Conservation (phyloP, 2,113 vertebrate species). For the Xiphophorus maculatus region DNA sequence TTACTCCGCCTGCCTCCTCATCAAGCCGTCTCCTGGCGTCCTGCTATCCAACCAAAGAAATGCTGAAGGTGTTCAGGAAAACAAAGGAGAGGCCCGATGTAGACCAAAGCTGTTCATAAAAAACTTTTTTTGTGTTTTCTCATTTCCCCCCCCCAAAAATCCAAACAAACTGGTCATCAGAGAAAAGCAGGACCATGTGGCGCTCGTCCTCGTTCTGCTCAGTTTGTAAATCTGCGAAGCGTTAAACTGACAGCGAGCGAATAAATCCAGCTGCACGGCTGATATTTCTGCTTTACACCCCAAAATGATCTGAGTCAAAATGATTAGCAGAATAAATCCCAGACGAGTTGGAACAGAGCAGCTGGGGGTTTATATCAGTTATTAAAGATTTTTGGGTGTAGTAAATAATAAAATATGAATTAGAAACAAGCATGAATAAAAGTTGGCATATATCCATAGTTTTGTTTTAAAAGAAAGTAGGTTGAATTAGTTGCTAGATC, state of each 20-base stretch:
- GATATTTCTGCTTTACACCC: slow-evolving; percentile 18
- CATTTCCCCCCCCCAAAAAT: not conserved
- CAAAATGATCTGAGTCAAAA: slow-evolving; percentile 12
- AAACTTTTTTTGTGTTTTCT: not conserved
- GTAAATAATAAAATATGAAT: not conserved
- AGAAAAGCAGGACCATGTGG: slow-evolving; percentile 49
- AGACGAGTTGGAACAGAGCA: slow-evolving; percentile 7
- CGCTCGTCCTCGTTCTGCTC: not conserved
- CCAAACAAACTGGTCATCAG: slow-evolving; percentile 21
- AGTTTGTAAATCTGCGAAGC: slow-evolving; percentile 35
- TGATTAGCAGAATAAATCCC: not conserved
- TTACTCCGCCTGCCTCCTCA: slow-evolving; percentile 58
- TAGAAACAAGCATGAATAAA: not conserved
- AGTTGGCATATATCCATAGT: not conserved
- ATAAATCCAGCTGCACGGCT: slow-evolving; percentile 17
- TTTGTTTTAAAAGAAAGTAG: not conserved
- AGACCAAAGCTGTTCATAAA: slow-evolving; percentile 27
- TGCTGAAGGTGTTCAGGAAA: not conserved
- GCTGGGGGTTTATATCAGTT: slow-evolving; percentile 3
- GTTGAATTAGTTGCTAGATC: not conserved
- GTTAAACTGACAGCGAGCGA: slow-evolving; percentile 15
- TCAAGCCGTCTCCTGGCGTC: not conserved
- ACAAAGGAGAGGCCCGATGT: not conserved
- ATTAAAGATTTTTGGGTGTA: not conserved
- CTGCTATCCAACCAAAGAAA: slow-evolving; percentile 53